Evolutionary conservation across 2,888 invertebrate genomes (phyloP).

Genomic region (Osedax fenrisi): DNA sequence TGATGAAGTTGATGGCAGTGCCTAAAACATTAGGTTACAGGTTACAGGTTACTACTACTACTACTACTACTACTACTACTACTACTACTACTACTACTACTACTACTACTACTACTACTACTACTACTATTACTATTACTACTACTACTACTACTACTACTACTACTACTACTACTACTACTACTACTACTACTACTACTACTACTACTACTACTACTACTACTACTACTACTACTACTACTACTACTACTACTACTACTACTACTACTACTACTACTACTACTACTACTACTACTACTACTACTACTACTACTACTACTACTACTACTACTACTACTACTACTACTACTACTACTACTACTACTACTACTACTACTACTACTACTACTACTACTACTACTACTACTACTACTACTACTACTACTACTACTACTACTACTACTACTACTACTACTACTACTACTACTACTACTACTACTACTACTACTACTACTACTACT

Average conservation of each 20-base stretch:
- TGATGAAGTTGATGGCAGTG: no score
- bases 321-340: slow-evolving; percentile 22
- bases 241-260: slow-evolving; percentile 21
- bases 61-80: slow-evolving; percentile 21
- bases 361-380: not conserved
- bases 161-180: slow-evolving; percentile 18
- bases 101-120: slow-evolving; percentile 16
- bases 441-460: no score
- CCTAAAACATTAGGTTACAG: no score
- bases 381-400: not conserved
- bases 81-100: slow-evolving; percentile 22
- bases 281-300: slow-evolving; percentile 19
- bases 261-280: slow-evolving; percentile 24
- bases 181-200: slow-evolving; percentile 21
- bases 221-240: slow-evolving; percentile 21
- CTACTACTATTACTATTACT: slow-evolving; percentile 8
- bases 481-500: not conserved
- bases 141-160: slow-evolving; percentile 17
- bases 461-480: slow-evolving; percentile 1
- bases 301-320: slow-evolving; percentile 17
- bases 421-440: slow-evolving; percentile 3
- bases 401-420: not conserved
- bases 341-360: not conserved
- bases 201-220: slow-evolving; percentile 17
- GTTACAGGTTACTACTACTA: no score